Evolutionary conservation across 2,888 invertebrate genomes (phyloP), one percentile per base, ranked within the genome.

Genomic region (Phragmatobia fuliginosa): DNA sequence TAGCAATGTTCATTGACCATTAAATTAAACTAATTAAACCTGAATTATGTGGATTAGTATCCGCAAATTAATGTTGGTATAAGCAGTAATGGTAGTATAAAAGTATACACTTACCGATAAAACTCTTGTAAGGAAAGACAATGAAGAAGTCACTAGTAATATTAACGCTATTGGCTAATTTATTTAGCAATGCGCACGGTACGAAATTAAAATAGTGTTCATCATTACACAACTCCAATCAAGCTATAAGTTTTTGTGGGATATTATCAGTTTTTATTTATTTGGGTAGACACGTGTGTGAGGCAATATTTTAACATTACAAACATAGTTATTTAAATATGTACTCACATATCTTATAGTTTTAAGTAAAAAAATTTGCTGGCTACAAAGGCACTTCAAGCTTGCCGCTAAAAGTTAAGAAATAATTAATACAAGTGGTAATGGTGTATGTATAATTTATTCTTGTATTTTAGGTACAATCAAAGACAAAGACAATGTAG

Each of bases 111-210:
- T 32, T 10, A n/a, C 14, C 33, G 7, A 58, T 32, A 31, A 61
- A 10, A 58, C 16, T 36, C 36, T 21, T 2, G 52, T 33, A 32
- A 60, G 41, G n/a, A 10, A 61, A 25, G 16, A 58, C 49, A 45
- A 83, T 84, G 83, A 78, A 81, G 79, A 77, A 78, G 73, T 68
- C 62, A 67, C 74, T 76, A 45, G 7, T 67, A 45, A 21, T 69
- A 62, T 62, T 81, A 58, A 67, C 69, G 65, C 0, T 80, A 62
- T 67, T 75, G 65, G 76, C 73, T 68, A 66, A 61, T 68, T 67
- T 69, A 36, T 18, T 70, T 62, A 38, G 62, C 45, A 60, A 4
- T 41, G 65, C 69, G 25, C 18, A 6, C 25, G 71, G 79, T 79
- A 79, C 38, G 73, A 8, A 33, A 36, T 31, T 31, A 49, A 0